Conservation (phyloP, 2,888 invertebrate genomes). For the Petrolisthes manimaculis region DNA sequence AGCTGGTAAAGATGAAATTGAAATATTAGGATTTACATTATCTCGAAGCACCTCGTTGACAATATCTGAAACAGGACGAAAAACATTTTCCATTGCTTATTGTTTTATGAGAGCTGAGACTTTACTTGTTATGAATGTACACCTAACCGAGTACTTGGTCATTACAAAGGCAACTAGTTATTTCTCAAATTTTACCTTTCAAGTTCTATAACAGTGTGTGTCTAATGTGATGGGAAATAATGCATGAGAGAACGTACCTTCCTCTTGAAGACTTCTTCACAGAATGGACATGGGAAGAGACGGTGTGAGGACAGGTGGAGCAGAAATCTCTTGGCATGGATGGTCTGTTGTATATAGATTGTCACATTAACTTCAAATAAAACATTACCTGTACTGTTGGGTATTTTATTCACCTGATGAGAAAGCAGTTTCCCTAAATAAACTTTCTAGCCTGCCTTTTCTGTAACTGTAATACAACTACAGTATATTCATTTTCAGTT, state of each 20-base stretch:
- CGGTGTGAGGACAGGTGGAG: constrained; percentile 52
- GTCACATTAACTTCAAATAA: too few relatives aligned
- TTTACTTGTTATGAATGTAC: neutral
- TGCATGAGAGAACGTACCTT: constrained; percentile 40
- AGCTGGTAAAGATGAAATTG: constrained; percentile 3
- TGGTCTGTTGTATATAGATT: constrained; percentile 25
- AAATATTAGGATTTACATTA: neutral
- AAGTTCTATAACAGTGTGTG: too few relatives aligned
- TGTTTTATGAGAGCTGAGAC: too few relatives aligned
- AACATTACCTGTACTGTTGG: too few relatives aligned
- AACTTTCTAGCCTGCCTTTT: too few relatives aligned
- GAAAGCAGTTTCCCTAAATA: too few relatives aligned
- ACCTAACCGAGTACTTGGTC: too few relatives aligned
- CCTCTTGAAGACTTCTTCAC: constrained; percentile 54
- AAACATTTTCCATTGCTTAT: constrained; percentile 18
- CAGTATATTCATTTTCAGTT: too few relatives aligned
- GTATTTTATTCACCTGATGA: too few relatives aligned
- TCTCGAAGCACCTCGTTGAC: neutral
- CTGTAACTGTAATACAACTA: too few relatives aligned
- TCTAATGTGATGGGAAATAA: neutral
- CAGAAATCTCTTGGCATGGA: constrained; percentile 47
- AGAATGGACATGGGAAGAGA: constrained; percentile 57
- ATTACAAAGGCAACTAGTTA: too few relatives aligned
- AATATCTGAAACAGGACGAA: constrained; percentile 8
- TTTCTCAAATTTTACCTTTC: too few relatives aligned